Percentiles rank a stretch among this genome's conserved stretches.
These are phyloP conservation scores for Amazona vittata DNA, from an alignment of 2,113 vertebrate genomes.

Conservation along the genomic window DNA sequence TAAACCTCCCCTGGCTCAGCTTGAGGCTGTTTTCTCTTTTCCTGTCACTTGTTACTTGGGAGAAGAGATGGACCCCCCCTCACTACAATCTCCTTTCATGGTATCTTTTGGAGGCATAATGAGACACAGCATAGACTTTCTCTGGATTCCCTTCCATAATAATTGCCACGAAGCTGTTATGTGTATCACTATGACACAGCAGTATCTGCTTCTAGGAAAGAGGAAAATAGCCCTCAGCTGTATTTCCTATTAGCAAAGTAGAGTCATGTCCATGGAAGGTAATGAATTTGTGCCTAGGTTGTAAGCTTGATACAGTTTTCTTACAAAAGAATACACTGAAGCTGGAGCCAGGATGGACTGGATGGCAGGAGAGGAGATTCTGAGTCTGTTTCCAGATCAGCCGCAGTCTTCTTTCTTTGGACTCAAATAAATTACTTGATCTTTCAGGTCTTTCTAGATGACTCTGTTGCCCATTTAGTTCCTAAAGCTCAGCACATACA, in stretches of 20 bases:
- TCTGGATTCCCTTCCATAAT: not conserved
- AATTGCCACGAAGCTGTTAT: not conserved
- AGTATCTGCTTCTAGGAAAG: not conserved
- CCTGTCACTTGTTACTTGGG: not conserved
- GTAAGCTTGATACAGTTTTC: not conserved
- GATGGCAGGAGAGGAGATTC: not conserved
- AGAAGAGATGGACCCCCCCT: not conserved
- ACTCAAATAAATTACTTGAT: not conserved
- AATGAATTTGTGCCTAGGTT: not conserved
- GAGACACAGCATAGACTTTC: fast-evolving
- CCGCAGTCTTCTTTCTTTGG: not conserved
- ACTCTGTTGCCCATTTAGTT: not conserved
- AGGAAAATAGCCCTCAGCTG: not conserved
- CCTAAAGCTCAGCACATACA: not conserved
- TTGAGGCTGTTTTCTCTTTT: not conserved
- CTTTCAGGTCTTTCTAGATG: not conserved
- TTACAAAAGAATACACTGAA: not conserved
- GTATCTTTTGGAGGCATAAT: not conserved
- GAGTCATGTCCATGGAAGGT: not conserved
- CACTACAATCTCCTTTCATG: not conserved
- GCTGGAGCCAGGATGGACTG: not conserved
- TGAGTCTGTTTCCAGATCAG: not conserved
- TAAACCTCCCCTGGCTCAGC: not conserved
- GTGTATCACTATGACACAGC: not conserved
- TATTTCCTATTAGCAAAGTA: not conserved